These are phyloP conservation scores for Drosophila flavopinicola DNA, from an alignment of 2,888 invertebrate species.

Conservation along the genomic window DNA sequence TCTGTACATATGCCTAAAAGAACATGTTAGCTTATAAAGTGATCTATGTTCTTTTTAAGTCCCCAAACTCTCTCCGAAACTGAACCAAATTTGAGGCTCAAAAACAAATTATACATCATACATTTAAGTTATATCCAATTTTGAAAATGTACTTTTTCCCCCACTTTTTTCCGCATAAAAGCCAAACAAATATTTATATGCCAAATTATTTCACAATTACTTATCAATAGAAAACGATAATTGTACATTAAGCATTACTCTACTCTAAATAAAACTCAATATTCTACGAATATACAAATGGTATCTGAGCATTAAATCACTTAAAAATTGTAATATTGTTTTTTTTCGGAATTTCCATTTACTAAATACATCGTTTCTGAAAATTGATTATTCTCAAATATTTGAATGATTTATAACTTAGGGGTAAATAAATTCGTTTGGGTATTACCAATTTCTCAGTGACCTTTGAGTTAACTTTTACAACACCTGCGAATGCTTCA, in stretches of 20 bases:
- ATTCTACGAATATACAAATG: background rate
- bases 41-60: too few relatives aligned
- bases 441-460: background rate
- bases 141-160: too few relatives aligned
- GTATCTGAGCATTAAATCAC: background rate
- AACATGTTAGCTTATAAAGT: too few relatives aligned
- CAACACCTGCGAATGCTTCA: slow-evolving; percentile 37
- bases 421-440: background rate
- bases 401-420: background rate
- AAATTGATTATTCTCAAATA: background rate
- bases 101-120: too few relatives aligned
- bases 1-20: too few relatives aligned
- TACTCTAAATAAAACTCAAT: background rate
- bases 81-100: too few relatives aligned
- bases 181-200: too few relatives aligned
- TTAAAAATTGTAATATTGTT: background rate
- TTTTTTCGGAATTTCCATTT: slow-evolving; percentile 2
- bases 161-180: background rate
- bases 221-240: too few relatives aligned
- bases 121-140: too few relatives aligned
- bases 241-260: too few relatives aligned
- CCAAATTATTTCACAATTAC: background rate
- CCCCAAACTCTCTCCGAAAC: too few relatives aligned
- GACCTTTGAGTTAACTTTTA: slow-evolving; percentile 14
- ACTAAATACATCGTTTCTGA: background rate